Conservation (phyloP, 2,113 vertebrate genomes). For the Hystrix cristata region DNA sequence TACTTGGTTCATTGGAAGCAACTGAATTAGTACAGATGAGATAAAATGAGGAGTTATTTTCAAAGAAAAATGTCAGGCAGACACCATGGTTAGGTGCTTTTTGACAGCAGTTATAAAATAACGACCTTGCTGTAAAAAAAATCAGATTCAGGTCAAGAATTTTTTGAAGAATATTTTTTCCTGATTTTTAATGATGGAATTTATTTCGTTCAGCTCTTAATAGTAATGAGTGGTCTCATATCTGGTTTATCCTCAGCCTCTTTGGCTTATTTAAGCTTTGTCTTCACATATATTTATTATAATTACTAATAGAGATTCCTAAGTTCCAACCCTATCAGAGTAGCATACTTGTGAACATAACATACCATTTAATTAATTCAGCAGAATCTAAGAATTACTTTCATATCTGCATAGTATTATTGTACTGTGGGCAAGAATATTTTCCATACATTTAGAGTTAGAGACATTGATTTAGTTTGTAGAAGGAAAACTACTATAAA, state of each 20-base stretch:
- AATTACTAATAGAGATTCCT: slow-evolving; percentile 24
- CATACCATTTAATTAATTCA: slow-evolving; percentile 20
- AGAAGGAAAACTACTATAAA: background rate
- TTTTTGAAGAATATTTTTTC: slow-evolving; percentile 25
- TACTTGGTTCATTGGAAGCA: background rate
- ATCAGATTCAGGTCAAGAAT: slow-evolving; percentile 51
- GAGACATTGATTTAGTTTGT: slow-evolving; percentile 13
- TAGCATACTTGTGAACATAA: background rate
- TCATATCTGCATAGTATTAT: slow-evolving; percentile 1
- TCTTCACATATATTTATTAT: background rate
- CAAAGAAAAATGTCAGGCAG: background rate
- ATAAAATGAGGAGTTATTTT: slow-evolving; percentile 40
- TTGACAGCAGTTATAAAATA: slow-evolving; percentile 44
- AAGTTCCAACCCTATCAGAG: background rate
- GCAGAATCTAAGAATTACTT: background rate
- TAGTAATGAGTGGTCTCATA: slow-evolving; percentile 33
- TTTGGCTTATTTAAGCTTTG: slow-evolving; percentile 6
- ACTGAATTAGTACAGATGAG: background rate
- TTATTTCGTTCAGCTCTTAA: slow-evolving; percentile 41
- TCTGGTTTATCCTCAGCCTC: background rate
- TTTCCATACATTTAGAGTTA: slow-evolving; percentile 5
- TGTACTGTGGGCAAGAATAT: slow-evolving; percentile 22
- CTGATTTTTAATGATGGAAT: slow-evolving; percentile 42
- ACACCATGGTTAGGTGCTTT: background rate
- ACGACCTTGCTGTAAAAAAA: slow-evolving; percentile 37